Evolutionary conservation across 1,140 invertebrate genomes (phyloP), one percentile per base, ranked within the genome.

Genomic region (Coptotermes formosanus): DNA sequence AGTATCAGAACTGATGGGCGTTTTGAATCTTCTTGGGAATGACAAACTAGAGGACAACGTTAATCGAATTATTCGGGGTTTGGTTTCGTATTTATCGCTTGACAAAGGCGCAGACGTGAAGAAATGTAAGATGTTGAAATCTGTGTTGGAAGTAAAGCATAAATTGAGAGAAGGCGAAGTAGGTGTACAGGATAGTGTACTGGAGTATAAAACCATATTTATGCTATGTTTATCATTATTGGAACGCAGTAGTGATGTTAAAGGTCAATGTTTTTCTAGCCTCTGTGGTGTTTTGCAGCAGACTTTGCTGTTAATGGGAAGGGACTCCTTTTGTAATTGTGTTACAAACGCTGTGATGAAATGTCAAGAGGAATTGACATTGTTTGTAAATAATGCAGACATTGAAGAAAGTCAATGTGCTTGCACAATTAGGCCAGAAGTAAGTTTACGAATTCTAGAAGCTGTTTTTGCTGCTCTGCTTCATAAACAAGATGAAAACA

Each of bases 381-480:
- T 44, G 19, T 81, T 84, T 52, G 45, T 30, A 4, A n/a, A 48
- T 25, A 25, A 14, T 45, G n/a, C 21, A 84, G 43, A 25, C 16
- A 19, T 84, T 32, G 30, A 52, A 25, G 45, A 52, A 84, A 52
- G 45, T 84, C n/a, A 32, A 52, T 52, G 19, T 43, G 25, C 23
- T 59, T n/a, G 8, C 9, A 30, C 83, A 23, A 52, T 23, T 2
- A 52, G 52, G 55, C 45, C 52, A 32, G 83, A 59, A 69, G 55
- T 85, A 19, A 81, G 38, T 85, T 85, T 81, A 75, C 30, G 85
- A 38, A 81, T 75, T 38, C 82, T 45, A 45, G 81, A 86, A 48
- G 48, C 85, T 45, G 69, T 82, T 82, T n/a, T 43, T 86, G 45
- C 21, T 82, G n/a, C 45, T 0, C 16, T 84, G 45, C 83, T 84